phyloP scores from a whole-genome alignment of 2,113 vertebrate species.

The Lichenostomus cassidix region DNA sequence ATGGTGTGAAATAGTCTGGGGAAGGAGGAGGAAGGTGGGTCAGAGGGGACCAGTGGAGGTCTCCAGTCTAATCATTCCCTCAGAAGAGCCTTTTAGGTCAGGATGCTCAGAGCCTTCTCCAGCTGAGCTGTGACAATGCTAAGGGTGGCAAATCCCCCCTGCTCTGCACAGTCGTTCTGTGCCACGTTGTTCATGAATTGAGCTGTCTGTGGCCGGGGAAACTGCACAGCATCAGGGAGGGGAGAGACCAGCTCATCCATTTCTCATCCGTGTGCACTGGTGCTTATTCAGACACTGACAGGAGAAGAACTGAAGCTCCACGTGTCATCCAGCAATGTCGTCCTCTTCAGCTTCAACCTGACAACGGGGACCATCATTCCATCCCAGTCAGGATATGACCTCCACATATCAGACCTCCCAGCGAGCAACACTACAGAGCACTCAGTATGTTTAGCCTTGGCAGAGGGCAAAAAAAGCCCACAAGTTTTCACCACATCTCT shows the following conservation, averaged over 20 bases:
- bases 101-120: background rate
- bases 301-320: slow-evolving; percentile 90
- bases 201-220: background rate
- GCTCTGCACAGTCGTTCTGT: background rate
- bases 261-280: background rate
- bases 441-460: slow-evolving; percentile 17
- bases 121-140: background rate
- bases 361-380: slow-evolving; percentile 72
- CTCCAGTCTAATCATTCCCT: background rate
- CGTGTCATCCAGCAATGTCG: slow-evolving; percentile 76
- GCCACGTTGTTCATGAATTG: fast-evolving
- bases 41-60: background rate
- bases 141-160: background rate
- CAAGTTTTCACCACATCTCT: background rate
- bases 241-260: background rate
- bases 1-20: background rate
- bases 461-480: background rate
- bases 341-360: slow-evolving; percentile 79
- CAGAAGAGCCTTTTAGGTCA: background rate
- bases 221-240: background rate
- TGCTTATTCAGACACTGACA: slow-evolving; percentile 80
- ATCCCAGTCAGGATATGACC: slow-evolving; percentile 81
- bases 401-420: slow-evolving; percentile 60
- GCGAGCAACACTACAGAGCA: slow-evolving; percentile 57
- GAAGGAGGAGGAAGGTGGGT: background rate